phyloP scores from a whole-genome alignment of 2,888 invertebrate species.

The Drosophila siamana region DNA sequence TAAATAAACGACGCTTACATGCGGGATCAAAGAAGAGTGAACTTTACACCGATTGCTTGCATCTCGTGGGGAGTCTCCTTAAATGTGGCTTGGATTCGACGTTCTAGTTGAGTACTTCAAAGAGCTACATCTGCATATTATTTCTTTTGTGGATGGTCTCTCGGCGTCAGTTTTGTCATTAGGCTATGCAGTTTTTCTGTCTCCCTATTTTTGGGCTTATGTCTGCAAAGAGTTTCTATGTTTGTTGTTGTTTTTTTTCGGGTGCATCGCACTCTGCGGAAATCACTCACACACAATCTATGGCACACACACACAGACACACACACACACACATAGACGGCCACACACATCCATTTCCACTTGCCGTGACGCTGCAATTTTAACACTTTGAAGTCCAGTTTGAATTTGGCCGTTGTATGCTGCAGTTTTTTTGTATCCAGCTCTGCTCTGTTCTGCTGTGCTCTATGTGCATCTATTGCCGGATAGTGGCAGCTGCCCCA shows the following conservation, averaged over 20 bases:
- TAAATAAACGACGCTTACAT: not conserved
- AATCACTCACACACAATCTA: conserved; percentile 51
- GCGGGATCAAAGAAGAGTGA: conserved; percentile 6
- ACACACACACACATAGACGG: conserved; percentile 18
- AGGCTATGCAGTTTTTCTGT: conserved; percentile 50
- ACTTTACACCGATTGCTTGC: not conserved
- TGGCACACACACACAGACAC: conserved; percentile 18
- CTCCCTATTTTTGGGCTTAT: conserved; percentile 32
- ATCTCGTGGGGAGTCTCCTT: conserved; percentile 1
- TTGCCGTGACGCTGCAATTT: conserved; percentile 70
- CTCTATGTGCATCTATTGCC: conserved; percentile 28
- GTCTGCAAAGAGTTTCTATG: conserved; percentile 40
- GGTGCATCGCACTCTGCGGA: conserved; percentile 58
- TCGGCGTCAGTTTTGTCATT: conserved; percentile 50
- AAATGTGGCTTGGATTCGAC: conserved; percentile 23
- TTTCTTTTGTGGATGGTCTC: conserved; percentile 32
- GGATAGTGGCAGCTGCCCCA: conserved; percentile 24
- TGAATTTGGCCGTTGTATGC: conserved; percentile 65
- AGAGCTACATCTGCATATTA: conserved; percentile 25
- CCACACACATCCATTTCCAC: conserved; percentile 30
- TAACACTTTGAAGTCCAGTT: conserved; percentile 77
- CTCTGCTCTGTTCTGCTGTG: not conserved
- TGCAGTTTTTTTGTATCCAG: conserved; percentile 23
- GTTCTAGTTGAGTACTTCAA: conserved; percentile 10
- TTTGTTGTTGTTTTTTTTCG: conserved; percentile 24